A percentile compares a stretch with the other conserved stretches of the same genome.
Evolutionary conservation across 2,888 invertebrate genomes (phyloP).

Genomic region (Gibbula magus): DNA sequence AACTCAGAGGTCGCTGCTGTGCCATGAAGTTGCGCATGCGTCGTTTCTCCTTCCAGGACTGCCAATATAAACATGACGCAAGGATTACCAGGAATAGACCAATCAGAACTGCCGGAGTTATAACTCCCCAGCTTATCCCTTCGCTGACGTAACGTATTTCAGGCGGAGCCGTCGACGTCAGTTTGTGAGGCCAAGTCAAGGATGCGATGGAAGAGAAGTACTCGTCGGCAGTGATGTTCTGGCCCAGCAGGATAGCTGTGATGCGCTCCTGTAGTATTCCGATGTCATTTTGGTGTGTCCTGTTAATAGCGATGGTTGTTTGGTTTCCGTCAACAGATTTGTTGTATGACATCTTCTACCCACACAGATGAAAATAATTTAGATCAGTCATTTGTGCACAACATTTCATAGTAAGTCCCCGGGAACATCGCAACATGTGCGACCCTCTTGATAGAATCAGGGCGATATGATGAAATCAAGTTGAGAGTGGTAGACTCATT

Average conservation of each 20-base stretch:
- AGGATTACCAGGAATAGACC: constrained; percentile 51
- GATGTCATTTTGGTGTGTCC: background rate
- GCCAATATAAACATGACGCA: constrained; percentile 56
- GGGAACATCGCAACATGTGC: too few relatives aligned
- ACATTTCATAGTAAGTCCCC: too few relatives aligned
- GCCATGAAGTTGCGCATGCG: constrained; percentile 15
- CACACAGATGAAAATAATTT: too few relatives aligned
- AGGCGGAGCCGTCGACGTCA: background rate
- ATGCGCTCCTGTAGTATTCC: background rate
- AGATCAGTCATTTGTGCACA: too few relatives aligned
- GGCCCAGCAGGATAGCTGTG: background rate
- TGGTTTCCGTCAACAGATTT: too few relatives aligned
- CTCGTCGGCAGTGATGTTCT: background rate
- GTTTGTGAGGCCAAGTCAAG: background rate
- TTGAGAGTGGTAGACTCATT: too few relatives aligned
- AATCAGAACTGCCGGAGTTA: constrained; percentile 53
- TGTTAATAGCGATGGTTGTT: background rate
- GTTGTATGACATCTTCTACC: too few relatives aligned
- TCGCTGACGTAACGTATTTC: background rate
- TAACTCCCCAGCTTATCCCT: constrained; percentile 50
- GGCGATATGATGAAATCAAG: too few relatives aligned
- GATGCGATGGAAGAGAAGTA: background rate
- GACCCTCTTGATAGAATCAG: too few relatives aligned
- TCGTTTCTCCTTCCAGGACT: constrained; percentile 52
- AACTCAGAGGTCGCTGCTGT: background rate